These are phyloP conservation scores for Cephalotes varians DNA, from an alignment of 2,888 invertebrate genomes.

Conservation along the genomic window DNA sequence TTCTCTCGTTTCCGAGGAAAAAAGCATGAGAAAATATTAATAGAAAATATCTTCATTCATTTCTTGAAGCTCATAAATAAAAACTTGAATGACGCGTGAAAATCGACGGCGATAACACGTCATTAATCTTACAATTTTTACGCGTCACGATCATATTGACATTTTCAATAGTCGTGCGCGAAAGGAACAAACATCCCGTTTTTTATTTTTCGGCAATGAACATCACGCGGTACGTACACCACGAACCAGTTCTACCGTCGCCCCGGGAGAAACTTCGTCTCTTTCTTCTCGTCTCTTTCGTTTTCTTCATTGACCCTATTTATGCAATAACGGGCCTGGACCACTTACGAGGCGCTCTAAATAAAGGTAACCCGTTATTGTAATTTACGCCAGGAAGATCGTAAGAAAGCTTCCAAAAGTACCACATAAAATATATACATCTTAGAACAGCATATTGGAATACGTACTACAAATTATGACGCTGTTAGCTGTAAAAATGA, in stretches of 20 bases:
- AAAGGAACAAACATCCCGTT: slow-evolving; percentile 29
- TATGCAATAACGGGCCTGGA: slow-evolving; percentile 61
- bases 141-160: slow-evolving; percentile 41
- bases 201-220: slow-evolving; percentile 5
- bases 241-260: slow-evolving; percentile 35
- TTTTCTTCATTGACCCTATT: slow-evolving; percentile 54
- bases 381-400: not conserved
- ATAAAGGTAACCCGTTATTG: slow-evolving; percentile 26
- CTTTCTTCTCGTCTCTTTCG: slow-evolving; percentile 53
- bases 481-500: slow-evolving; percentile 7
- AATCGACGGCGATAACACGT: not conserved
- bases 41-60: slow-evolving; percentile 3
- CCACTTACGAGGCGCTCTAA: slow-evolving; percentile 31
- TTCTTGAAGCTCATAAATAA: slow-evolving; percentile 9
- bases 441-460: not conserved
- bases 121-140: slow-evolving; percentile 32
- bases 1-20: not conserved
- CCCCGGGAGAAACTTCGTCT: slow-evolving; percentile 39
- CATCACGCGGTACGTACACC: too few relatives aligned
- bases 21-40: not conserved
- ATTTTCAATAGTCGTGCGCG: slow-evolving; percentile 33
- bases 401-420: not conserved
- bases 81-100: slow-evolving; percentile 2
- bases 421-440: not conserved
- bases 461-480: not conserved